Percentiles rank a stretch among this genome's conserved stretches.
These are phyloP conservation scores for Archivesica marissinica DNA, from an alignment of 1,140 invertebrate species.

Conservation along the genomic window DNA sequence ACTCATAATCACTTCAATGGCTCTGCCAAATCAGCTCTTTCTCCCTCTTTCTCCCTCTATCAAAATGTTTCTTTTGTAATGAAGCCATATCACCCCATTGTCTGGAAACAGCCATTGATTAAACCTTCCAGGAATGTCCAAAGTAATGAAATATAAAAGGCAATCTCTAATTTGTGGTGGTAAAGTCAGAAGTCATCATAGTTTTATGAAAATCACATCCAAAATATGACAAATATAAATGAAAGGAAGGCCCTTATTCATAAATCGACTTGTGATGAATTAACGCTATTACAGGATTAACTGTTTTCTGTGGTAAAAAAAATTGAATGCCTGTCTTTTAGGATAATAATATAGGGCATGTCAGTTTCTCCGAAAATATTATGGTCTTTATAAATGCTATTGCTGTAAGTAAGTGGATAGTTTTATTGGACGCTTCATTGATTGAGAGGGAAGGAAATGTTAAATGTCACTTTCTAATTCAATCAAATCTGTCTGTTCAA, in stretches of 20 bases:
- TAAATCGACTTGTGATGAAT: slow-evolving; percentile 21
- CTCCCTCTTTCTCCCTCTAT: too few relatives aligned
- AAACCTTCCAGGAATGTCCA: slow-evolving; percentile 3
- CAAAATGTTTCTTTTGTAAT: too few relatives aligned
- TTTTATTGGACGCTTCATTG: too few relatives aligned
- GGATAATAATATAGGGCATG: too few relatives aligned
- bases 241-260: not conserved
- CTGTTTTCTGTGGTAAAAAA: not conserved
- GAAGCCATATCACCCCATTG: not conserved
- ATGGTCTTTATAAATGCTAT: too few relatives aligned
- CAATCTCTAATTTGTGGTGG: slow-evolving; percentile 18
- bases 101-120: not conserved
- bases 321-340: not conserved
- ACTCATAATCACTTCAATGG: too few relatives aligned
- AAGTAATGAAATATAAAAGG: slow-evolving; percentile 32
- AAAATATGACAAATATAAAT: slow-evolving; percentile 56
- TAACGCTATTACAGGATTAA: slow-evolving; percentile 5
- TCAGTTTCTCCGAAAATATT: too few relatives aligned
- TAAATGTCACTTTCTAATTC: too few relatives aligned
- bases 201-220: slow-evolving; percentile 35
- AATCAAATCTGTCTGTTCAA: too few relatives aligned
- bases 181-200: slow-evolving; percentile 28
- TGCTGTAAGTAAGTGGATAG: too few relatives aligned
- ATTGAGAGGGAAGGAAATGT: too few relatives aligned
- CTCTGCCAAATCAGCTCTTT: too few relatives aligned